Conservation (phyloP, 2,888 invertebrate genomes). For the Hymenopus coronatus region DNA sequence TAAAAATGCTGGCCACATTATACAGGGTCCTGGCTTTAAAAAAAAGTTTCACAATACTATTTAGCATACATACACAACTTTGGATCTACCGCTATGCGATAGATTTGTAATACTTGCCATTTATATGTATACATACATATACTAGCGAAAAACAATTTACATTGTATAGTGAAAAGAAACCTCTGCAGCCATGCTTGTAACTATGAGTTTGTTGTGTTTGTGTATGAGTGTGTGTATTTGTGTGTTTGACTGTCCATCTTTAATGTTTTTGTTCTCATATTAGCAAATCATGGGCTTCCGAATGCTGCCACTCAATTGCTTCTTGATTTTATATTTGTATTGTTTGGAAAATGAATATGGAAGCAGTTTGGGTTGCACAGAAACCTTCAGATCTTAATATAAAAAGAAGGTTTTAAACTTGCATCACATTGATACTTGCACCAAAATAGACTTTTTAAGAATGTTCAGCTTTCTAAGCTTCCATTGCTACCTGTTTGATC, state of each 20-base stretch:
- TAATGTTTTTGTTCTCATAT: neutral
- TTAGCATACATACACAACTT: neutral
- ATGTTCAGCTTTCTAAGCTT: too few relatives aligned
- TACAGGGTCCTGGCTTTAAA: slow-evolving; percentile 31
- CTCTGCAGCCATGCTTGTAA: slow-evolving; percentile 10
- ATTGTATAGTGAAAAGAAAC: slow-evolving; percentile 2
- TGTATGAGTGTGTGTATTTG: neutral
- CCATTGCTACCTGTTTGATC: too few relatives aligned
- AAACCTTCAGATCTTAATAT: too few relatives aligned
- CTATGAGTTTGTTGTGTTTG: neutral
- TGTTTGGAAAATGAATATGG: neutral
- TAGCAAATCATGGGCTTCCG: neutral
- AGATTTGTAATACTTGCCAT: slow-evolving; percentile 3
- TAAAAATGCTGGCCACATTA: slow-evolving; percentile 12
- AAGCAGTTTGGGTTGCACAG: neutral
- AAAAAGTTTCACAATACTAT: slow-evolving; percentile 5
- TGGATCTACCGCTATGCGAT: neutral
- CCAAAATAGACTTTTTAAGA: too few relatives aligned
- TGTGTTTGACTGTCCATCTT: neutral
- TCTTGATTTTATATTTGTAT: neutral
- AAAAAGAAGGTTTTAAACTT: too few relatives aligned
- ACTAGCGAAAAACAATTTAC: neutral
- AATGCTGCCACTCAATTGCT: neutral
- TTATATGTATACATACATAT: slow-evolving; percentile 3
- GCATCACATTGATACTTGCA: too few relatives aligned